Evolutionary conservation across 2,797 vertebrate species (phyloP).

Genomic region (Ptychadena robeensis): DNA sequence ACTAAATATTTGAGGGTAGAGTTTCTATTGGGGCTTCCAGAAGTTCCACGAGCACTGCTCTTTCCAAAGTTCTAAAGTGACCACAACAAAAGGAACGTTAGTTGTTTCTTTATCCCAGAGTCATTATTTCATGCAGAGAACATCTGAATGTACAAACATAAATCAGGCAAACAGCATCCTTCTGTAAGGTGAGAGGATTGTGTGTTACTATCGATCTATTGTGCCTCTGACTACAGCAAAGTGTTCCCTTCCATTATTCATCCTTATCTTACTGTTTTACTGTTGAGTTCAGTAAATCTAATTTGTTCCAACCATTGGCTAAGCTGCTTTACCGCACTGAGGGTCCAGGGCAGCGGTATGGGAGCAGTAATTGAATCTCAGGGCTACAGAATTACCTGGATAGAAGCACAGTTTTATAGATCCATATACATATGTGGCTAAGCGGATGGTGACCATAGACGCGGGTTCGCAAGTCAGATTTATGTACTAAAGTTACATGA

Average conservation of each 20-base stretch:
- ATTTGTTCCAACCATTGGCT: slow-evolving; percentile 56
- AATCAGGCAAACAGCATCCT: slow-evolving; percentile 27
- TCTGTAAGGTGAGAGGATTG: slow-evolving; percentile 47
- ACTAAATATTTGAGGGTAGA: not conserved
- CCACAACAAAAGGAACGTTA: not conserved
- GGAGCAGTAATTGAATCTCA: slow-evolving; percentile 48
- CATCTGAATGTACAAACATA: slow-evolving; percentile 18
- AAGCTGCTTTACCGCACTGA: slow-evolving; percentile 49
- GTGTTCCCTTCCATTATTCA: slow-evolving; percentile 54
- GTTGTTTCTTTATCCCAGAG: not conserved
- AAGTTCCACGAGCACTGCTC: not conserved
- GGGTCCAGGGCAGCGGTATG: slow-evolving; percentile 32
- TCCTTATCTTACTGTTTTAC: slow-evolving; percentile 58
- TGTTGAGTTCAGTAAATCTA: slow-evolving; percentile 54
- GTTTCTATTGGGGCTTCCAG: not conserved
- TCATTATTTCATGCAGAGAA: not conserved
- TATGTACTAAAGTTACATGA: not conserved
- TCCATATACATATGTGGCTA: slow-evolving; percentile 33
- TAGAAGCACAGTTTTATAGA: slow-evolving; percentile 27
- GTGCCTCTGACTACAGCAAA: slow-evolving; percentile 39
- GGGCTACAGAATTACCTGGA: slow-evolving; percentile 32
- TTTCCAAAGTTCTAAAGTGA: not conserved
- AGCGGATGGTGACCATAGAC: not conserved
- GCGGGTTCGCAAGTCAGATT: not conserved
- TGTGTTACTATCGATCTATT: slow-evolving; percentile 60